Evolutionary conservation across 2,888 invertebrate species (phyloP).

Genomic region (Rotaria socialis): DNA sequence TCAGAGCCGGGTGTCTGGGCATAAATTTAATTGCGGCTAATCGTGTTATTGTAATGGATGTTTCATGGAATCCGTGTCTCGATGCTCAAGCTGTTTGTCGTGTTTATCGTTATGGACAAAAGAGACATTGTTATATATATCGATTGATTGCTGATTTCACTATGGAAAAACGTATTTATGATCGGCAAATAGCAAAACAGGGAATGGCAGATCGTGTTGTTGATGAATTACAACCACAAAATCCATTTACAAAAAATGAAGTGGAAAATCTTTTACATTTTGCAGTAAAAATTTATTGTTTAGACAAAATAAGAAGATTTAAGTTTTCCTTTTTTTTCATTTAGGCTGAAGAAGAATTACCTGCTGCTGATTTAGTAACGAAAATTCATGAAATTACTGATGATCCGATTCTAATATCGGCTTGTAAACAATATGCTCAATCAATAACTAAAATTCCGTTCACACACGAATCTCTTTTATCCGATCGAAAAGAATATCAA

Average conservation of each 20-base stretch:
- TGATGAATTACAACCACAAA: constrained; percentile 45
- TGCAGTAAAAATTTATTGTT: constrained; percentile 25
- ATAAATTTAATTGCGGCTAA: constrained; percentile 98
- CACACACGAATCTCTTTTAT: constrained; percentile 85
- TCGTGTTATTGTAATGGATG: constrained; percentile 91
- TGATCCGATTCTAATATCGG: constrained; percentile 76
- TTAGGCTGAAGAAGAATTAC: constrained; percentile 64
- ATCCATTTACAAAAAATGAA: constrained; percentile 45
- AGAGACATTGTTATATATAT: constrained; percentile 88
- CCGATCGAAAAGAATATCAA: constrained; percentile 89
- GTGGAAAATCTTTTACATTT: constrained; percentile 43
- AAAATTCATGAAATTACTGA: constrained; percentile 73
- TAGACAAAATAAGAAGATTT: not conserved
- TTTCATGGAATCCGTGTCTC: constrained; percentile 99
- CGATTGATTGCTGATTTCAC: constrained; percentile 93
- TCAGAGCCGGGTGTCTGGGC: constrained; percentile 84
- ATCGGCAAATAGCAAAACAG: constrained; percentile 93
- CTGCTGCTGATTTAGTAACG: constrained; percentile 70
- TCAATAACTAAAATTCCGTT: constrained; percentile 70
- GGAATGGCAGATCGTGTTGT: constrained; percentile 72
- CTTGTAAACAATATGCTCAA: constrained; percentile 61
- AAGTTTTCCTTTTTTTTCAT: not conserved
- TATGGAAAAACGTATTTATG: constrained; percentile 93
- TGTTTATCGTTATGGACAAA: constrained; percentile 88
- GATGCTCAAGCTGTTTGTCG: constrained; percentile 84